Conservation (phyloP, 2,113 vertebrate species). For the Pollachius pollachius region DNA sequence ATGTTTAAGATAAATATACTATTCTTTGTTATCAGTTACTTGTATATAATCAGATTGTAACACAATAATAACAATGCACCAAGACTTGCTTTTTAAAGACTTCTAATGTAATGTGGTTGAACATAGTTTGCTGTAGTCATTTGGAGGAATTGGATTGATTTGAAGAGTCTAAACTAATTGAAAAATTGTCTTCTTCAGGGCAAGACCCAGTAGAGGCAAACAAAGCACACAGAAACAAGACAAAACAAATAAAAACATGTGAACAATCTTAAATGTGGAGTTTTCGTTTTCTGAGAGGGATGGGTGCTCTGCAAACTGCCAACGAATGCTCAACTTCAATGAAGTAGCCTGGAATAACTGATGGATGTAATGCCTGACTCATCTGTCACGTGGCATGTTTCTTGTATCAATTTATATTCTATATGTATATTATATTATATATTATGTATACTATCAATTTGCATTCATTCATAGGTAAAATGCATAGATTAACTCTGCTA, state of each 20-base stretch:
- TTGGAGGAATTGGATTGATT: not conserved
- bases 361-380: too few relatives aligned
- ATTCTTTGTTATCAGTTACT: too few relatives aligned
- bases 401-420: too few relatives aligned
- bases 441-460: too few relatives aligned
- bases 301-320: not conserved
- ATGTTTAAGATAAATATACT: not conserved
- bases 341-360: not conserved
- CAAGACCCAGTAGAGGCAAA: too few relatives aligned
- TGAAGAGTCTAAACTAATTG: not conserved
- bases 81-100: constrained; percentile 34
- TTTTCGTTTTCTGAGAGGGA: not conserved
- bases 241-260: not conserved
- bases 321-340: not conserved
- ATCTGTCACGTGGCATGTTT: too few relatives aligned
- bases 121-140: constrained; percentile 20
- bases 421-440: not conserved
- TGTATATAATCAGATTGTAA: too few relatives aligned
- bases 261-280: not conserved
- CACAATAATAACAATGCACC: not conserved
- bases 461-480: too few relatives aligned
- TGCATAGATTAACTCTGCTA: too few relatives aligned
- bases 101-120: not conserved
- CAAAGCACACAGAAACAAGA: not conserved
- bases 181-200: too few relatives aligned